Conservation (phyloP, 35 echinoderm and acorn worm species). For the Apostichopus parvimensis region DNA sequence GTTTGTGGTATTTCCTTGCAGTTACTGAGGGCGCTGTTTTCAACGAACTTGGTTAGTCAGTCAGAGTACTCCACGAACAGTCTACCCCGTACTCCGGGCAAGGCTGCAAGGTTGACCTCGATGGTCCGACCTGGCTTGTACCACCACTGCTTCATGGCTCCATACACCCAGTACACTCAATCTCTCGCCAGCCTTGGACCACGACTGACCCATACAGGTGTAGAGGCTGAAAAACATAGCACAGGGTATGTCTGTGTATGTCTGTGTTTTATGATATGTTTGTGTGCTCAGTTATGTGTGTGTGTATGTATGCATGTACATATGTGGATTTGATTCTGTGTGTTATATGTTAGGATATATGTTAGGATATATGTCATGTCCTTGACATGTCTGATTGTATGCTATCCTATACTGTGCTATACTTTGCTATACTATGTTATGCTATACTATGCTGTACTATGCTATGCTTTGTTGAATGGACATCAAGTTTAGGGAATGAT, state of each 20-base stretch:
- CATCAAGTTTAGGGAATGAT: too few species aligned
- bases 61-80: constrained; percentile 69
- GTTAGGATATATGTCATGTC: too few species aligned
- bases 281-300: background rate
- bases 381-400: too few species aligned
- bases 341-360: background rate
- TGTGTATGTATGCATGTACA: background rate
- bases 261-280: background rate
- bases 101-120: constrained; percentile 86
- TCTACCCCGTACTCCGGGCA: constrained; percentile 74
- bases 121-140: constrained; percentile 91
- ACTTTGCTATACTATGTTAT: too few species aligned
- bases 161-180: constrained; percentile 97
- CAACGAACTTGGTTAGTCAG: constrained; percentile 88
- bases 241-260: constrained; percentile 55
- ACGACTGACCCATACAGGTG: constrained; percentile 57
- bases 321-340: background rate
- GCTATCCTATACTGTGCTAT: too few species aligned
- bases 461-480: too few species aligned
- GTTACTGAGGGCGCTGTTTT: constrained; percentile 92
- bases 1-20: constrained; percentile 23
- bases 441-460: too few species aligned
- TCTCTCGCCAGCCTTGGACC: constrained; percentile 79
- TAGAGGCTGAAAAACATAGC: constrained; percentile 76
- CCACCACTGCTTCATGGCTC: constrained; percentile 91